A percentile compares a stretch with the other conserved stretches of the same genome.
These are phyloP conservation scores for Lasius platythorax DNA, from an alignment of 2,888 invertebrate species.

Conservation along the genomic window DNA sequence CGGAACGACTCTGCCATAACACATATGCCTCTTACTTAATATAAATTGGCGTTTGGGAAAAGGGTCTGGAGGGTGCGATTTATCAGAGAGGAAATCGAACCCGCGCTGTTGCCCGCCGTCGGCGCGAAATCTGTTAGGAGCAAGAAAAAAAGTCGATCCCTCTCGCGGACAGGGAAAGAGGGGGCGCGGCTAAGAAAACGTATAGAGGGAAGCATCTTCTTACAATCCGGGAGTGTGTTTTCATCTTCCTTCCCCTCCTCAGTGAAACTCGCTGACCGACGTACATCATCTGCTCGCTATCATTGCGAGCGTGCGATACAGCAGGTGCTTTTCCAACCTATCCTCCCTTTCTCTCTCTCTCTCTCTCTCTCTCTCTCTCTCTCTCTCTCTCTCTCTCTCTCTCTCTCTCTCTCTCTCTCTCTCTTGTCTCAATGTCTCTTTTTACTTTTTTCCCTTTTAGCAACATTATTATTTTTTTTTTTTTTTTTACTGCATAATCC, in stretches of 20 bases:
- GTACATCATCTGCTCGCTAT: slow-evolving; percentile 72
- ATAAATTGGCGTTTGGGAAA: slow-evolving; percentile 35
- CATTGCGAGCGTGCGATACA: slow-evolving; percentile 70
- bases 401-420: too few species aligned
- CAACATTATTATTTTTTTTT: neutral
- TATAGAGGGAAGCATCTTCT: neutral
- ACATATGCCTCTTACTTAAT: slow-evolving; percentile 39
- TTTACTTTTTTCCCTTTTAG: neutral
- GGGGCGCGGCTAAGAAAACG: neutral
- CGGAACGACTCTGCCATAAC: slow-evolving; percentile 41
- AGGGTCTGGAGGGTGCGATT: slow-evolving; percentile 38
- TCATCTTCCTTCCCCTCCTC: slow-evolving; percentile 27
- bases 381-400: slow-evolving; percentile 37
- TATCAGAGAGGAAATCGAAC: slow-evolving; percentile 43
- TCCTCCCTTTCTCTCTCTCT: slow-evolving; percentile 14
- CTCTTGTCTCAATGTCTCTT: neutral
- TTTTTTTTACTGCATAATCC: neutral
- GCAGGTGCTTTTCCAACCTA: slow-evolving; percentile 61
- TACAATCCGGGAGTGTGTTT: slow-evolving; percentile 23
- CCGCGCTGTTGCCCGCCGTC: neutral
- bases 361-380: slow-evolving; percentile 14
- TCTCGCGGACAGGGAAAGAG: neutral
- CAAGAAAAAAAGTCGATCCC: slow-evolving; percentile 16
- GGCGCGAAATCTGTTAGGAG: slow-evolving; percentile 20
- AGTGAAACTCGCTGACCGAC: slow-evolving; percentile 46